Percentiles rank a stretch among this genome's conserved stretches.
Conservation (phyloP, 2,797 vertebrate genomes). For the Amblyraja radiata region DNA sequence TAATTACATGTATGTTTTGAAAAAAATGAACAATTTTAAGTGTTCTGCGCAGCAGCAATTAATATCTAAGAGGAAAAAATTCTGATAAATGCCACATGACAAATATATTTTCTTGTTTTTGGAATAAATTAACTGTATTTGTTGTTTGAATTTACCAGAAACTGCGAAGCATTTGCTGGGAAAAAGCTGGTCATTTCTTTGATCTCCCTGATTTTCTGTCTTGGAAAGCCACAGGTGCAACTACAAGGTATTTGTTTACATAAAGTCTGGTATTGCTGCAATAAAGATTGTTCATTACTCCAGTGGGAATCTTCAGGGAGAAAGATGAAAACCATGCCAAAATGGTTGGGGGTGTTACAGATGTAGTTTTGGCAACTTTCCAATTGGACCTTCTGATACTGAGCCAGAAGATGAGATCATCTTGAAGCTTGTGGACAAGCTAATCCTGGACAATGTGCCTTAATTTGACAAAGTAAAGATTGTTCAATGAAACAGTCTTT, state of each 20-base stretch:
- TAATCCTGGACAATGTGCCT: constrained; percentile 66
- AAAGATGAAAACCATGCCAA: constrained; percentile 11
- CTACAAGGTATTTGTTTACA: constrained; percentile 68
- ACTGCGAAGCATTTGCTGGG: constrained; percentile 70
- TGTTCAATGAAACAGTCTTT: constrained; percentile 57
- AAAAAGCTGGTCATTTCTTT: constrained; percentile 78
- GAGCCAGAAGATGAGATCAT: constrained; percentile 75
- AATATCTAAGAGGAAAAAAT: background rate
- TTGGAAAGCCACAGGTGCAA: constrained; percentile 87
- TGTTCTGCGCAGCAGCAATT: background rate
- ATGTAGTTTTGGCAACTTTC: constrained; percentile 64
- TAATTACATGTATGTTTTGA: background rate
- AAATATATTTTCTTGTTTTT: background rate
- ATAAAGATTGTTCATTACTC: constrained; percentile 30
- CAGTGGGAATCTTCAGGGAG: background rate
- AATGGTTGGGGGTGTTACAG: constrained; percentile 47
- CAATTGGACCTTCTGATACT: constrained; percentile 54
- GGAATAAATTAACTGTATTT: background rate
- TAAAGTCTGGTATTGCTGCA: constrained; percentile 33
- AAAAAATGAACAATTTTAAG: background rate
- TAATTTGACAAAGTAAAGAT: constrained; percentile 70
- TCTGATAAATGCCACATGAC: background rate
- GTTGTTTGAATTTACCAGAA: constrained; percentile 53
- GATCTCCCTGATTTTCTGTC: constrained; percentile 94
- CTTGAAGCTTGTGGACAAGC: constrained; percentile 61